A percentile compares a stretch with the other conserved stretches of the same genome.
Conservation (phyloP, 2,888 invertebrate genomes). For the Dynastes hyllus region DNA sequence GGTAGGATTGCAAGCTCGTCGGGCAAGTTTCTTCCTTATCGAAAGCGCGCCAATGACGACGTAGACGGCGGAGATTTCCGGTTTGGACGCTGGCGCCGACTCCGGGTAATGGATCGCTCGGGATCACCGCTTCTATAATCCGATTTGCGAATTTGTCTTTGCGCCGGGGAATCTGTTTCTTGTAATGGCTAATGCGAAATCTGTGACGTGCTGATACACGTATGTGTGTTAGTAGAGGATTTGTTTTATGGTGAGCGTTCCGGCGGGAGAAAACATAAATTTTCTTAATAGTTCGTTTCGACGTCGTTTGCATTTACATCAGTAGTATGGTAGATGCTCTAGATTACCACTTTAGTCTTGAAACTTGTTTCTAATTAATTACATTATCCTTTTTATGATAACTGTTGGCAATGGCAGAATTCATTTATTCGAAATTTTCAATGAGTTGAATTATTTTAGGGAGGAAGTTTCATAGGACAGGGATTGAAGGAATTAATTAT, state of each 20-base stretch:
- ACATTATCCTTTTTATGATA: background rate
- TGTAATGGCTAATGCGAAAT: constrained; percentile 54
- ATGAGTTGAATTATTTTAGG: too few species aligned
- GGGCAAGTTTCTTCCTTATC: constrained; percentile 11
- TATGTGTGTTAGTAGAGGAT: constrained; percentile 54
- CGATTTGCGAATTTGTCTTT: constrained; percentile 65
- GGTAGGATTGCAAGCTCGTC: background rate
- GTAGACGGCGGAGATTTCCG: constrained; percentile 64
- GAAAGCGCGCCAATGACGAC: constrained; percentile 39
- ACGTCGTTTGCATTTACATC: background rate
- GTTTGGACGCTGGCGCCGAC: constrained; percentile 68
- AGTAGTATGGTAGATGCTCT: background rate
- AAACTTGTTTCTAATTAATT: constrained; percentile 10
- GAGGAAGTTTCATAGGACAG: too few species aligned
- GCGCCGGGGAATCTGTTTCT: constrained; percentile 55
- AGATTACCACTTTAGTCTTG: background rate
- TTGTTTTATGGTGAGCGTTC: constrained; percentile 52
- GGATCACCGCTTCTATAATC: constrained; percentile 67
- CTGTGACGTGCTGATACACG: constrained; percentile 40
- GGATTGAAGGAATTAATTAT: too few species aligned
- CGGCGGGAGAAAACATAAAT: constrained; percentile 18
- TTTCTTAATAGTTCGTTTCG: constrained; percentile 28
- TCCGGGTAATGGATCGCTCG: constrained; percentile 66
- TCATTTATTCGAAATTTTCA: too few species aligned
- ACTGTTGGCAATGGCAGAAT: too few species aligned